Conservation (phyloP, 92 coral and sea anemone species). For the Desmophyllum pertusum region DNA sequence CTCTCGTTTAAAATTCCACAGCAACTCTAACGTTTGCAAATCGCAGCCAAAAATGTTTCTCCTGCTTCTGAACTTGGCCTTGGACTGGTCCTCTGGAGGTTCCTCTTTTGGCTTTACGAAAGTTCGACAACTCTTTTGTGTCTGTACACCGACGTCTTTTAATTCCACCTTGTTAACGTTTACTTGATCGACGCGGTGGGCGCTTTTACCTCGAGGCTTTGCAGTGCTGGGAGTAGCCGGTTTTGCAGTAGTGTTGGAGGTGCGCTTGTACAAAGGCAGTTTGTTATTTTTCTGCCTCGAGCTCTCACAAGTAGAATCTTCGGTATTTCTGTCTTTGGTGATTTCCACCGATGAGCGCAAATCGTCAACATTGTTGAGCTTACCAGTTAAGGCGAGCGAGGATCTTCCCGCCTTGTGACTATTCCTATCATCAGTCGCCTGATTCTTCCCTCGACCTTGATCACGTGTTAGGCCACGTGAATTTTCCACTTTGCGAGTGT, state of each 20-base stretch:
- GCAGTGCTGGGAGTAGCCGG: neutral
- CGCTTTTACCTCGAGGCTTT: neutral
- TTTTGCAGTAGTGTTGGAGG: neutral
- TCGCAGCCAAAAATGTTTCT: slow-evolving; percentile 31
- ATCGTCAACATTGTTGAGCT: neutral
- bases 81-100: neutral
- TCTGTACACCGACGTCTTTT: neutral
- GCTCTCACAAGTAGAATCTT: neutral
- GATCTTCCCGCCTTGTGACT: neutral
- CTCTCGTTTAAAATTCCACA: slow-evolving; percentile 45
- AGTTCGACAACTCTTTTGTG: neutral
- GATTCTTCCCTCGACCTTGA: neutral
- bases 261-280: neutral
- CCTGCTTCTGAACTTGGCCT: slow-evolving; percentile 33
- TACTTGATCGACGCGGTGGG: neutral
- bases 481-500: neutral
- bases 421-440: neutral
- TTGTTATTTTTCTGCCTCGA: slow-evolving; percentile 1
- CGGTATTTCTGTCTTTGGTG: neutral
- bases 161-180: neutral
- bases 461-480: neutral
- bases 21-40: slow-evolving; percentile 35
- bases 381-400: neutral
- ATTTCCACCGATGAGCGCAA: neutral
- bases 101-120: neutral